Evolutionary conservation across 2,797 vertebrate genomes (phyloP), one percentile per base, ranked within the genome.

Genomic region (Phrynocephalus forsythii): DNA sequence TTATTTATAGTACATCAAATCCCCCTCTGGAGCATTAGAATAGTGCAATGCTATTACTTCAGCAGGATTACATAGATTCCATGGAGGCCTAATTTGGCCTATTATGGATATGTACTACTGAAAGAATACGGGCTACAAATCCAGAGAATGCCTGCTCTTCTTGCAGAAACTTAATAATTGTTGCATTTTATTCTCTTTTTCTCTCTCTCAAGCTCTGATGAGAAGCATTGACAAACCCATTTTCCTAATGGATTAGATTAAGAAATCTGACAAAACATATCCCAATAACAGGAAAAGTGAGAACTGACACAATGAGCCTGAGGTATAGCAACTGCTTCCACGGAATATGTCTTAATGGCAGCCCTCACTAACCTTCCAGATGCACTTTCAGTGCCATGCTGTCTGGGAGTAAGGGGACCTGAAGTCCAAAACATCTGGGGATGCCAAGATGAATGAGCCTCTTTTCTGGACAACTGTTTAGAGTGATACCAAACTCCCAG

Each of bases 201-300:
- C 16, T 75, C 33, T 48, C 28, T n/a, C 78, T 60, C 28, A 89
- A 92, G 88, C 24, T n/a, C 86, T 1, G 50, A 91, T n/a, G 48
- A 91, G 5, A 86, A 89, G 72, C 83, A 91, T 85, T 88, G 88
- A 87, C 91, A 90, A 91, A 16, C 3, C 48, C n/a, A 80, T 92
- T 93, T 93, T 83, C 50, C 87, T 93, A 93, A 88, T 48, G 86
- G 71, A 85, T 71, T 86, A 76, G 80, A 79, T 30, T 15, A 9
- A 82, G 71, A 83, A n/a, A 26, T 77, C 67, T 92, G 83, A 92
- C 30, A 93, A 95, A 94, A 93, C 5, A 86, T 9, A 69, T 10
- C 6, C 38, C 72, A 86, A 33, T 81, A 91, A 86, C 18, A 90
- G 3, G 92, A 91, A 44, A 90, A 86, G 24, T 2, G 66, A 87